Evolutionary conservation across 2,113 vertebrate genomes (phyloP).

Genomic region (Pogonocichla stellata): DNA sequence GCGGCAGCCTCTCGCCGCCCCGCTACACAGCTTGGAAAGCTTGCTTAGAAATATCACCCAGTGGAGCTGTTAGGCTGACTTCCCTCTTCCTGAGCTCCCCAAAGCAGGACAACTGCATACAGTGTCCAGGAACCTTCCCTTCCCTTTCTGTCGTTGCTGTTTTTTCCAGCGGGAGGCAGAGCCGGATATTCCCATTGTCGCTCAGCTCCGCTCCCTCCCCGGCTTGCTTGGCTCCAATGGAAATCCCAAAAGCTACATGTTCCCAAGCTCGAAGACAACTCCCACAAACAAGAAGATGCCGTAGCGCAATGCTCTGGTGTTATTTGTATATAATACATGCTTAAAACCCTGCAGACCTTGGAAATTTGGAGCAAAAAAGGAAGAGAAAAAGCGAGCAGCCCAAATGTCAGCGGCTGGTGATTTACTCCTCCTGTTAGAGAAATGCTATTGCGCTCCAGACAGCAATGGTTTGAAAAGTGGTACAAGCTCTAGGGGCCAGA

Average conservation of each 20-base stretch:
- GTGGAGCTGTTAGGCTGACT: not conserved
- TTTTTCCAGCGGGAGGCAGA: not conserved
- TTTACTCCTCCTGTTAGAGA: not conserved
- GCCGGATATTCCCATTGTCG: constrained; percentile 6
- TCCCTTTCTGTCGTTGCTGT: not conserved
- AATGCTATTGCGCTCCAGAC: not conserved
- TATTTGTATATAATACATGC: not conserved
- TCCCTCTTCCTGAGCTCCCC: not conserved
- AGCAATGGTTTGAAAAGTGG: not conserved
- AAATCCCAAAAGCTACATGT: not conserved
- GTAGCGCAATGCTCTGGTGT: not conserved
- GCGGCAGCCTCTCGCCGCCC: not conserved
- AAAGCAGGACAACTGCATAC: not conserved
- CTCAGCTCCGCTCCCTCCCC: not conserved
- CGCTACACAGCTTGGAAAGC: rapidly evolving
- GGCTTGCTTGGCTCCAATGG: not conserved
- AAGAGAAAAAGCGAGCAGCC: not conserved
- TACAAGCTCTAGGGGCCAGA: not conserved
- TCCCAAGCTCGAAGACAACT: not conserved
- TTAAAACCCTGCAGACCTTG: not conserved
- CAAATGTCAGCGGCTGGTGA: not conserved
- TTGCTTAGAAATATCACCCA: not conserved
- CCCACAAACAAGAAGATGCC: not conserved
- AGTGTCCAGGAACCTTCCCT: not conserved
- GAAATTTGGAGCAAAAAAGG: not conserved